Evolutionary conservation across 2,888 invertebrate species (phyloP).

Genomic region (Strigamia maritima): DNA sequence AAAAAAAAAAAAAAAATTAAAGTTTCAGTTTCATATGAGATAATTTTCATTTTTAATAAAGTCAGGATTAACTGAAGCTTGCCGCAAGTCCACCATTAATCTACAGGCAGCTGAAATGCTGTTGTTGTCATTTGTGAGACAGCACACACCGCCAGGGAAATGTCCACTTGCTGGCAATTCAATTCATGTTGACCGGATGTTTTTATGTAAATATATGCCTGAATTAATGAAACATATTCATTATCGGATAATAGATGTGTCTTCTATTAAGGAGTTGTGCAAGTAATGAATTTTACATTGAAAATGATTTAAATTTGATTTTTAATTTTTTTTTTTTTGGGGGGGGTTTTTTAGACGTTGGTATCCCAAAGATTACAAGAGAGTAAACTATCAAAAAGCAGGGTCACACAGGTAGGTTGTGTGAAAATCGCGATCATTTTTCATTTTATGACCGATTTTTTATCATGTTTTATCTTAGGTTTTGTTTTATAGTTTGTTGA

Average conservation of each 20-base stretch:
- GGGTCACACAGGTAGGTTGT: slow-evolving; percentile 46
- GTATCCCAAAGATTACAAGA: slow-evolving; percentile 36
- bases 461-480: too few relatives aligned
- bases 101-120: slow-evolving; percentile 66
- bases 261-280: slow-evolving; percentile 77
- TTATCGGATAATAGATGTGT: slow-evolving; percentile 90
- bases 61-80: slow-evolving; percentile 76
- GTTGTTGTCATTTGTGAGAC: slow-evolving; percentile 68
- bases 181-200: slow-evolving; percentile 79
- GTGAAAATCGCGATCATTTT: too few relatives aligned
- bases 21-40: not conserved
- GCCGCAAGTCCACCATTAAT: slow-evolving; percentile 65
- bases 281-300: slow-evolving; percentile 49
- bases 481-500: too few relatives aligned
- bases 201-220: slow-evolving; percentile 80
- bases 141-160: slow-evolving; percentile 58
- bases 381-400: slow-evolving; percentile 38
- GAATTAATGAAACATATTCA: slow-evolving; percentile 72
- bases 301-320: not conserved
- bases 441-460: too few relatives aligned
- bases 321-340: not conserved
- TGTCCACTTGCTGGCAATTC: slow-evolving; percentile 85
- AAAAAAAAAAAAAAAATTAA: not conserved
- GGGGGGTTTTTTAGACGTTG: slow-evolving; percentile 36
- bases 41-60: slow-evolving; percentile 51